These are phyloP conservation scores for Lepidurus apus DNA, from an alignment of 1,140 invertebrate genomes.

Conservation along the genomic window DNA sequence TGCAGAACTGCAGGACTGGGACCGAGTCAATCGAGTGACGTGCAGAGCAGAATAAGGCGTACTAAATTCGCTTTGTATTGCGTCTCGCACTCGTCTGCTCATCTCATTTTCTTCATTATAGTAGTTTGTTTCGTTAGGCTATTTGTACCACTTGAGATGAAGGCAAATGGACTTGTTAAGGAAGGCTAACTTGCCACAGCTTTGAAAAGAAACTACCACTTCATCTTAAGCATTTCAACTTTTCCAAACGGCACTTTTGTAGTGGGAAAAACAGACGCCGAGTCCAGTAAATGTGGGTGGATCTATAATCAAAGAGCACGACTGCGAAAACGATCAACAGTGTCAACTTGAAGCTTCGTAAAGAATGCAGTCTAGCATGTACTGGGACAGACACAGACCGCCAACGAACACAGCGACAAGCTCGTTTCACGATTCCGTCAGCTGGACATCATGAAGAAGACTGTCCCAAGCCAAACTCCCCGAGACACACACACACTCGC, in stretches of 20 bases:
- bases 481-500: not conserved
- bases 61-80: not conserved
- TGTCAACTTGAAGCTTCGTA: no score
- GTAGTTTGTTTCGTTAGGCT: not conserved
- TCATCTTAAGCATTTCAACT: no score
- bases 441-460: not conserved
- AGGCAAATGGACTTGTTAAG: not conserved
- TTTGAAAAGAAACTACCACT: no score
- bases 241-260: no score
- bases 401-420: not conserved
- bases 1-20: not conserved
- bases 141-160: not conserved
- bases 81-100: not conserved
- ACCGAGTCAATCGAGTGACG: conserved; percentile 8
- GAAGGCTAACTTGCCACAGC: no score
- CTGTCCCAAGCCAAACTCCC: not conserved
- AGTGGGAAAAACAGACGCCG: no score
- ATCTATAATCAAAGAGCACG: no score
- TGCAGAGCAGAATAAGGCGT: not conserved
- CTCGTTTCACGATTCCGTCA: not conserved
- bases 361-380: no score
- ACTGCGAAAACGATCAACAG: no score
- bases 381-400: no score
- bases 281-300: no score
- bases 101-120: conserved; percentile 4